Percentiles rank a stretch among this genome's conserved stretches.
phyloP scores from a whole-genome alignment of 2,888 invertebrate species.

The Drosophila phalerata region DNA sequence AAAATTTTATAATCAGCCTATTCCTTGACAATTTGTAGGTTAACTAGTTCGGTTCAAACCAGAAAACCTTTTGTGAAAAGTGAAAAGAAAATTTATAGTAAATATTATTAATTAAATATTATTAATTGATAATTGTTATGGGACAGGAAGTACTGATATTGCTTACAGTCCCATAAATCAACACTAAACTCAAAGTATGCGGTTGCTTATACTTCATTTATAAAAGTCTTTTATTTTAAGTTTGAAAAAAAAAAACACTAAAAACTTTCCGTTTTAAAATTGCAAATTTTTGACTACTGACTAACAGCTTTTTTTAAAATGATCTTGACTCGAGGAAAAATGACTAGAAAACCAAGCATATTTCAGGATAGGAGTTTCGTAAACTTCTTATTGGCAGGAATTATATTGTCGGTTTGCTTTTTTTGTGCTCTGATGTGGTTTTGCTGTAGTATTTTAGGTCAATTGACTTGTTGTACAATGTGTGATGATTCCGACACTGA shows the following conservation, averaged over 20 bases:
- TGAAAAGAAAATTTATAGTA: too few relatives aligned
- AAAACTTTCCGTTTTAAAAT: background rate
- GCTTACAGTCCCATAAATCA: too few relatives aligned
- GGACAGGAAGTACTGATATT: too few relatives aligned
- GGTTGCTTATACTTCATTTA: too few relatives aligned
- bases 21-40: too few relatives aligned
- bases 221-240: too few relatives aligned
- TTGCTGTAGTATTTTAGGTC: constrained; percentile 13
- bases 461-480: constrained; percentile 1
- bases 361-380: background rate
- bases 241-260: background rate
- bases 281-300: background rate
- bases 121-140: too few relatives aligned
- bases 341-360: background rate
- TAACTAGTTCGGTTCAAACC: too few relatives aligned
- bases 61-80: too few relatives aligned
- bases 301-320: background rate
- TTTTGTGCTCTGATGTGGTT: constrained; percentile 10
- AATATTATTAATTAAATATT: too few relatives aligned
- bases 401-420: constrained; percentile 4
- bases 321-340: background rate
- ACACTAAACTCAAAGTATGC: constrained; percentile 14
- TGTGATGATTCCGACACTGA: background rate
- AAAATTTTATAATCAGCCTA: too few relatives aligned
- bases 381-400: background rate